These are phyloP conservation scores for Eristalinus aeneus DNA, from an alignment of 2,888 invertebrate genomes.

Conservation along the genomic window DNA sequence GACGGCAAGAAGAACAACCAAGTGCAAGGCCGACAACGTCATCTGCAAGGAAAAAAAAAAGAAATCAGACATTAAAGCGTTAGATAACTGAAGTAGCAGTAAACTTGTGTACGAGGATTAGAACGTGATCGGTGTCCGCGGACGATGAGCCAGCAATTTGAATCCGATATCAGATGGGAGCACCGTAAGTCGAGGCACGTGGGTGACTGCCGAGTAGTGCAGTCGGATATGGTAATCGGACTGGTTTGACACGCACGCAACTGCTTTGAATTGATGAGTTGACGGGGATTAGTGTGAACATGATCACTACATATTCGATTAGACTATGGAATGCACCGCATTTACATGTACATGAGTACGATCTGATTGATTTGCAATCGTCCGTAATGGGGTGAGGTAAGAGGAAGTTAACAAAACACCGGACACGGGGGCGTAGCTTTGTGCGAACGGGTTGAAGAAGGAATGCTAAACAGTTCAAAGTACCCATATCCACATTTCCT, in stretches of 20 bases:
- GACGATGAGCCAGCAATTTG: constrained; percentile 7
- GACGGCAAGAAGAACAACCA: constrained; percentile 76
- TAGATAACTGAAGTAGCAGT: constrained; percentile 17
- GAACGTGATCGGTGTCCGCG: constrained; percentile 32
- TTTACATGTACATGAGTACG: background rate
- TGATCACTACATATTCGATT: background rate
- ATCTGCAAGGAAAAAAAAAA: constrained; percentile 73
- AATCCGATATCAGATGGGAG: background rate
- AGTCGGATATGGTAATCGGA: background rate
- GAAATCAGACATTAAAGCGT: constrained; percentile 6
- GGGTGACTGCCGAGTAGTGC: constrained; percentile 17
- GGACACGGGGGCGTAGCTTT: no score
- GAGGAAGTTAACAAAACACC: no score
- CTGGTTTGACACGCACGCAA: background rate
- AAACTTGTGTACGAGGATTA: constrained; percentile 6
- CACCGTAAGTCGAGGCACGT: background rate
- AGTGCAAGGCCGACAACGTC: constrained; percentile 80
- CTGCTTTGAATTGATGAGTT: background rate
- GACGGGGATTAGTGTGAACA: background rate
- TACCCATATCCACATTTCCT: no score
- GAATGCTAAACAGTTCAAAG: no score
- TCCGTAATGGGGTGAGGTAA: no score
- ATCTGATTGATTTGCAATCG: background rate
- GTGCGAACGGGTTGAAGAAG: no score
- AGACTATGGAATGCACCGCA: background rate